phyloP scores from a whole-genome alignment of 2,888 invertebrate species.

The Chrysopilus asiliformis region DNA sequence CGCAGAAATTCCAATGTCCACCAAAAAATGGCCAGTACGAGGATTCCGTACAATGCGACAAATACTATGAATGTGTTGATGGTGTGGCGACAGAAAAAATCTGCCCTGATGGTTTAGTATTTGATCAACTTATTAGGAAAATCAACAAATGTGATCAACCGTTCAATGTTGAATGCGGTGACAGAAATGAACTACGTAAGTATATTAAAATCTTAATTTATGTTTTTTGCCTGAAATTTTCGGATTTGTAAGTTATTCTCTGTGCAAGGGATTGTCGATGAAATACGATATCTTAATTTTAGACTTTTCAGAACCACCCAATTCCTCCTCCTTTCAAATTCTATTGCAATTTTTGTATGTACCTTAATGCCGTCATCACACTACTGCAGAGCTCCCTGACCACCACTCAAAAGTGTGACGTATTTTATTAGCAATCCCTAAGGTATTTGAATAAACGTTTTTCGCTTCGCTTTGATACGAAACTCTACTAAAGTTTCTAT shows the following conservation, averaged over 20 bases:
- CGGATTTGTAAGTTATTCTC: slow-evolving; percentile 1
- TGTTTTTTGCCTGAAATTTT: not conserved
- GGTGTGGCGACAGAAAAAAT: slow-evolving; percentile 58
- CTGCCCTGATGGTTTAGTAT: slow-evolving; percentile 80
- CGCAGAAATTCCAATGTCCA: slow-evolving; percentile 56
- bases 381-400: too few species aligned
- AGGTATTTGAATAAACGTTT: too few species aligned
- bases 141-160: slow-evolving; percentile 86
- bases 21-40: slow-evolving; percentile 69
- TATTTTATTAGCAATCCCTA: too few species aligned
- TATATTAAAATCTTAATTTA: slow-evolving; percentile 18
- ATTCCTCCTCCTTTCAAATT: too few species aligned
- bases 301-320: too few species aligned
- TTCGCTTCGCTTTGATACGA: too few species aligned
- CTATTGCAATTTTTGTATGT: too few species aligned
- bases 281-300: too few species aligned
- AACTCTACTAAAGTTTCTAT: too few species aligned
- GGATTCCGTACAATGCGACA: slow-evolving; percentile 72
- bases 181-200: slow-evolving; percentile 80
- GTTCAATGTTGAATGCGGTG: slow-evolving; percentile 84
- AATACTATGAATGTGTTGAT: slow-evolving; percentile 67
- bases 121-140: slow-evolving; percentile 72
- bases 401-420: too few species aligned
- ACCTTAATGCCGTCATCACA: too few species aligned
- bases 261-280: too few species aligned